These are phyloP conservation scores for Drosophila ambigua DNA, from an alignment of 1,140 invertebrate genomes.

Conservation along the genomic window DNA sequence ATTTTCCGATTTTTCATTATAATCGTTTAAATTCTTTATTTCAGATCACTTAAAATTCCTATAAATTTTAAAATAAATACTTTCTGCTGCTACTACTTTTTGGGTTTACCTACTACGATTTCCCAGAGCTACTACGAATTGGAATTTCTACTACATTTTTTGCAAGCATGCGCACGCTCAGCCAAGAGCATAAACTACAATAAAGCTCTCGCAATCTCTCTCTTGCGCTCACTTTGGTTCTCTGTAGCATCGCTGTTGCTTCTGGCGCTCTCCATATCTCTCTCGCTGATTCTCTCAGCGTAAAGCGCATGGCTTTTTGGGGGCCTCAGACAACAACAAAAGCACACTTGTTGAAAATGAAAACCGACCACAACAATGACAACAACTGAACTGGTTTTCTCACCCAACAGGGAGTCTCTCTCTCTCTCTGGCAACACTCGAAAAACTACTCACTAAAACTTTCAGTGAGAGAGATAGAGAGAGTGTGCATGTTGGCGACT, in stretches of 20 bases:
- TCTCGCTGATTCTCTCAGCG: neutral
- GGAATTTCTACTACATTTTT: conserved; percentile 51
- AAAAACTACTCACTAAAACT: conserved; percentile 6
- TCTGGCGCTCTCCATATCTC: conserved; percentile 1
- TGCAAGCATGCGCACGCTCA: conserved; percentile 65
- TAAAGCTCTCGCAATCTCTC: neutral
- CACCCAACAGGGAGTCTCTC: conserved; percentile 6
- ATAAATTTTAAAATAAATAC: neutral
- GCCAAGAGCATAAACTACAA: conserved; percentile 44
- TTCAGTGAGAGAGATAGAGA: conserved; percentile 11
- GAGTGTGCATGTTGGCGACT: too few species aligned
- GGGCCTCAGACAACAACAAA: conserved; percentile 69
- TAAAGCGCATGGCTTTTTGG: conserved; percentile 54
- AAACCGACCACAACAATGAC: conserved; percentile 58
- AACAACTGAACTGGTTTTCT: conserved; percentile 72
- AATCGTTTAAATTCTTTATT: neutral
- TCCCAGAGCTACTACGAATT: conserved; percentile 59
- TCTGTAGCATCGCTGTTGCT: neutral
- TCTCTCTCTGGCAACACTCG: too few species aligned
- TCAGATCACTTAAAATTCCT: neutral
- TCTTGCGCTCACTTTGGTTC: conserved; percentile 14
- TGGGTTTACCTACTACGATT: neutral
- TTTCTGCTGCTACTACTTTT: conserved; percentile 5
- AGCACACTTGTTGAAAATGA: conserved; percentile 83
- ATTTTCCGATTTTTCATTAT: neutral